Base-by-base conservation (phyloP, 2,113 vertebrate genomes). In the Seriola dumerili region DNA sequence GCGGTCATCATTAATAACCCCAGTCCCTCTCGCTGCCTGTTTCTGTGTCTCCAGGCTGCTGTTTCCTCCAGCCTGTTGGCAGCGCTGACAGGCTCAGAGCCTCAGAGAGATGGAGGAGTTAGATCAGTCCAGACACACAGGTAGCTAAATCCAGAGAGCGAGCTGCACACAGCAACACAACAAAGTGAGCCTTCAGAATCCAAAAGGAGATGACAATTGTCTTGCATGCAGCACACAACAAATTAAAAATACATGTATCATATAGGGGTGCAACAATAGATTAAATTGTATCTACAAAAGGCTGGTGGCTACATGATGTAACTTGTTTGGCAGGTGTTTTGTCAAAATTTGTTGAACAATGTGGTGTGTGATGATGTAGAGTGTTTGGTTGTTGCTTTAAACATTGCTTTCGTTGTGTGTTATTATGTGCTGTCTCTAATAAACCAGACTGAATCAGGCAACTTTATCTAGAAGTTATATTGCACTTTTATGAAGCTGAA, bases 1-100 rank as follows among this genome's bases (percentile, higher is more conserved):
- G 75, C 71, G 84, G 89, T 90, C 91, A 81, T 92, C 88, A 84
- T 92, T 90, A 93, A 93, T 92, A 93, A 93, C 86, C 82, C 62
- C 71, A 29, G 81, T 78, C 78, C 54, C 84, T 76, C 62, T 87
- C 68, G 58, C 85, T 81, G 62, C 52, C 55, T 83, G 67, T 86
- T 90, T 64, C 76, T 77, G 59, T 62, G 81, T 91, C 88, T 88
- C 83, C 77, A 11, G 83, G 86, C 90, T 79, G 79, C 89, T 84
- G 88, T 93, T 83, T 84, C 76, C 69, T 78, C 72, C 80, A 87
- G 80, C 78, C 86, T 72, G 74, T 70, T 80, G 85, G 91, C 86
- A 88, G 83, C 3, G 17, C 86, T 76, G 77, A 89, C 83, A 80
- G 81, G 48, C 79, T 80, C 73, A 38, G 70, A 70, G 85, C 71